Evolutionary conservation across 2,797 vertebrate species (phyloP).

Genomic region (Miichthys miiuy): DNA sequence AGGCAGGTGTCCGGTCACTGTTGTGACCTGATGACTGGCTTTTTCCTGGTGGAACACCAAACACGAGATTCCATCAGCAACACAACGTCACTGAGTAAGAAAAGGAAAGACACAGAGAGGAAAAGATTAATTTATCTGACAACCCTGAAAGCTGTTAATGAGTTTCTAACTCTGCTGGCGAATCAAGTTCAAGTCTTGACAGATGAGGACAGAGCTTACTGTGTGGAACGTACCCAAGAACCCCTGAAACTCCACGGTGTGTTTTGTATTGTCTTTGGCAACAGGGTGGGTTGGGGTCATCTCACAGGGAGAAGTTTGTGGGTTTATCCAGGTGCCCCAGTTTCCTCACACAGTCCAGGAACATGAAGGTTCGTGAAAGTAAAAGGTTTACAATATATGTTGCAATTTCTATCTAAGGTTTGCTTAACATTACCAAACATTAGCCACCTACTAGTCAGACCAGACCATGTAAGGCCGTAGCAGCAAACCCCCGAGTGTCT

Average conservation of each 20-base stretch:
- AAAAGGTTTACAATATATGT: neutral
- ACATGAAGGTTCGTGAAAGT: neutral
- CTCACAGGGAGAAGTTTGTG: neutral
- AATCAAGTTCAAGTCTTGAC: neutral
- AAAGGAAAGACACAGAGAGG: slow-evolving; percentile 37
- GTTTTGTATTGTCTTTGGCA: slow-evolving; percentile 7
- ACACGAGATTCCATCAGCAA: slow-evolving; percentile 63
- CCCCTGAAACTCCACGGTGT: neutral
- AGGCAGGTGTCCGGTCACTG: slow-evolving; percentile 49
- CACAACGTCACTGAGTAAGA: slow-evolving; percentile 35
- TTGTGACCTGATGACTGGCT: slow-evolving; percentile 57
- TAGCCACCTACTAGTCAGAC: too few species aligned
- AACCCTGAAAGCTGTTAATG: slow-evolving; percentile 29
- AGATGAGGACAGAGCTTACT: neutral
- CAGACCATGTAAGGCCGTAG: too few species aligned
- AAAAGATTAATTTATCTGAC: slow-evolving; percentile 47
- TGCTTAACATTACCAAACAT: neutral
- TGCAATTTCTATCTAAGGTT: neutral
- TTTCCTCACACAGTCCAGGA: neutral
- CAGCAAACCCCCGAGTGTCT: too few species aligned
- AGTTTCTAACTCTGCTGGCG: neutral
- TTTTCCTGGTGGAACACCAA: slow-evolving; percentile 59
- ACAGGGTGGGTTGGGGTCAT: neutral
- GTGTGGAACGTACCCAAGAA: neutral
- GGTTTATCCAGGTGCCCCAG: neutral